Conservation (phyloP, 2,113 vertebrate genomes). For the Callaeas wilsoni region DNA sequence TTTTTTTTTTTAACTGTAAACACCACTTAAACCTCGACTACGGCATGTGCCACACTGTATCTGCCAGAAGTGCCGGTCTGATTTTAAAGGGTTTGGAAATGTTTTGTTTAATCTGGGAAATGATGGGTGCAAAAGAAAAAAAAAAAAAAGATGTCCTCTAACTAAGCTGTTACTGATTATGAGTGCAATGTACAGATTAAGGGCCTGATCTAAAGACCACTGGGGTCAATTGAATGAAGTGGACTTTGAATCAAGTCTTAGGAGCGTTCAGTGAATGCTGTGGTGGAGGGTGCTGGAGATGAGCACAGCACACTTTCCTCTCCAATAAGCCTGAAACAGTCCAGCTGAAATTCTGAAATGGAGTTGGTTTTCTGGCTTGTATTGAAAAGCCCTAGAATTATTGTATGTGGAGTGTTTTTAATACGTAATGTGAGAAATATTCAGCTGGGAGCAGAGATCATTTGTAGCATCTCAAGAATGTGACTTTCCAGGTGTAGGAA, state of each 20-base stretch:
- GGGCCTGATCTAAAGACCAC: constrained; percentile 18
- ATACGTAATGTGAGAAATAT: background rate
- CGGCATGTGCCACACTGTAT: background rate
- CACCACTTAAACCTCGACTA: background rate
- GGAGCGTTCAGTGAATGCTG: rapidly evolving
- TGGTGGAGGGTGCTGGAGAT: background rate
- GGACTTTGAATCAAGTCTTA: constrained; percentile 34
- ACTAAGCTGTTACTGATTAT: constrained; percentile 60
- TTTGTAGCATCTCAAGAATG: background rate
- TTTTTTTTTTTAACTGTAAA: background rate
- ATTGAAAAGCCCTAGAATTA: background rate
- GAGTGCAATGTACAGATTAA: constrained; percentile 37
- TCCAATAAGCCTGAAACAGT: background rate
- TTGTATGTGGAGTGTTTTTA: background rate
- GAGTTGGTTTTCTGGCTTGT: background rate
- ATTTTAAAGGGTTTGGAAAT: background rate
- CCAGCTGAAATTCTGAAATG: background rate
- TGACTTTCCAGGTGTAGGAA: constrained; percentile 24
- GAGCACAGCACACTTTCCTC: background rate
- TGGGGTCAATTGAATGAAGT: constrained; percentile 34
- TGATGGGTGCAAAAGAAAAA: background rate
- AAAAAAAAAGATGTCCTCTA: background rate
- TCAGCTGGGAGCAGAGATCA: background rate
- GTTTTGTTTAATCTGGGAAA: background rate
- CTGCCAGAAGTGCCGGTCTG: background rate